Conservation (phyloP, 2,797 vertebrate species). For the Lacerta agilis region DNA sequence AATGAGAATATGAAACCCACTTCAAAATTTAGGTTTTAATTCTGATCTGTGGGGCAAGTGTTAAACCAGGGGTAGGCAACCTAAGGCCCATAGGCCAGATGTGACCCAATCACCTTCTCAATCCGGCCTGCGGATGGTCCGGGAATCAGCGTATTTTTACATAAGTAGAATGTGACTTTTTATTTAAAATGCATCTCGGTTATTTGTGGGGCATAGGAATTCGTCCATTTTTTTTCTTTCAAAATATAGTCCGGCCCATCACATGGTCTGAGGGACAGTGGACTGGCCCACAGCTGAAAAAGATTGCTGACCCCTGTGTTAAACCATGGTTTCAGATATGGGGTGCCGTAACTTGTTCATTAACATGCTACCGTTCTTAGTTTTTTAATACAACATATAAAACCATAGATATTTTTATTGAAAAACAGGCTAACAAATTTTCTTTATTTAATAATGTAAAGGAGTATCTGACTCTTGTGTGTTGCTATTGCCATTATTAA, state of each 20-base stretch:
- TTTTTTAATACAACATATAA: background rate
- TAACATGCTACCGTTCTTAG: background rate
- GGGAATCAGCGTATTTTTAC: no score
- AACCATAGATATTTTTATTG: background rate
- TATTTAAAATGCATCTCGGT: no score
- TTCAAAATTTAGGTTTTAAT: background rate
- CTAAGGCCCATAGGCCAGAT: no score
- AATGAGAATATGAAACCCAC: background rate
- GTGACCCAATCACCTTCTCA: no score
- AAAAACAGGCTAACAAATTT: background rate
- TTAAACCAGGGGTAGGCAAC: background rate
- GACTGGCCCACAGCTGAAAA: no score
- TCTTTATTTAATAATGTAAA: background rate
- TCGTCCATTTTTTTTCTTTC: no score
- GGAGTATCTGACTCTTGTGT: background rate
- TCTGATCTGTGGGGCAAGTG: background rate
- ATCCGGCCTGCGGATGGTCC: no score
- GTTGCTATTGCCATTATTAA: background rate
- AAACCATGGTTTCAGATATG: background rate
- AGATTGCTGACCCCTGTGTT: no score
- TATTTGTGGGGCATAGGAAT: no score
- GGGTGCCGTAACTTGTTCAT: background rate
- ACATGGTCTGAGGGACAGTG: no score
- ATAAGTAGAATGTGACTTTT: no score
- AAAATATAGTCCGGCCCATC: no score